phyloP scores from a whole-genome alignment of 1,140 invertebrate genomes.

The Tetragonula clypearis region DNA sequence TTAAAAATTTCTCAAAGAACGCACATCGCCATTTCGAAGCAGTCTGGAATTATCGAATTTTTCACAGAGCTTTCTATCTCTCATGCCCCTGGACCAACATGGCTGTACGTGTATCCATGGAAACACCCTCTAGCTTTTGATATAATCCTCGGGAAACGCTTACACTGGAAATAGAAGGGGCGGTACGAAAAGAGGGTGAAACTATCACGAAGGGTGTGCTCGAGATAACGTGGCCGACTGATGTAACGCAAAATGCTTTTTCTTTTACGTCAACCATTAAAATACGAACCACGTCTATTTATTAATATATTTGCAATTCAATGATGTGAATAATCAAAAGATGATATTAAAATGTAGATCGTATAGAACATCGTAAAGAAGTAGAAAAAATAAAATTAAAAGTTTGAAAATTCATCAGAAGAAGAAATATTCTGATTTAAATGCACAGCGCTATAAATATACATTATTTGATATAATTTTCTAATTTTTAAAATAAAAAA shows the following conservation, averaged over 20 bases:
- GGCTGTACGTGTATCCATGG: slow-evolving; percentile 65
- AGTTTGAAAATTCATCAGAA: neutral
- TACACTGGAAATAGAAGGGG: slow-evolving; percentile 35
- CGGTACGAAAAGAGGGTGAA: slow-evolving; percentile 51
- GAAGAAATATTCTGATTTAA: neutral
- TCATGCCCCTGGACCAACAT: slow-evolving; percentile 62
- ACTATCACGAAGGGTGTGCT: slow-evolving; percentile 45
- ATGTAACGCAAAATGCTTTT: slow-evolving; percentile 39
- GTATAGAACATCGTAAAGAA: neutral
- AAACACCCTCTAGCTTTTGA: slow-evolving; percentile 52
- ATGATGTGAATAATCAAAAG: neutral
- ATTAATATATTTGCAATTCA: slow-evolving; percentile 7
- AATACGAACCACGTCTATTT: neutral
- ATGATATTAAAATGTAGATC: neutral
- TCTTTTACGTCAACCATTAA: slow-evolving; percentile 38
- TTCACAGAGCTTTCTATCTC: slow-evolving; percentile 30
- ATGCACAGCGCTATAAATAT: neutral
- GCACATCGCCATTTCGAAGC: slow-evolving; percentile 53
- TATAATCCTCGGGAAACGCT: slow-evolving; percentile 31
- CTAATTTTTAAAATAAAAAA: neutral
- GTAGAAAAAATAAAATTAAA: neutral
- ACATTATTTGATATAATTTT: neutral
- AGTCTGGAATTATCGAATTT: slow-evolving; percentile 66
- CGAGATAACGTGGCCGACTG: slow-evolving; percentile 20
- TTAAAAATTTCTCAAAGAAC: neutral